These are phyloP conservation scores for Diorhabda carinulata DNA, from an alignment of 1,140 invertebrate species.

Conservation along the genomic window DNA sequence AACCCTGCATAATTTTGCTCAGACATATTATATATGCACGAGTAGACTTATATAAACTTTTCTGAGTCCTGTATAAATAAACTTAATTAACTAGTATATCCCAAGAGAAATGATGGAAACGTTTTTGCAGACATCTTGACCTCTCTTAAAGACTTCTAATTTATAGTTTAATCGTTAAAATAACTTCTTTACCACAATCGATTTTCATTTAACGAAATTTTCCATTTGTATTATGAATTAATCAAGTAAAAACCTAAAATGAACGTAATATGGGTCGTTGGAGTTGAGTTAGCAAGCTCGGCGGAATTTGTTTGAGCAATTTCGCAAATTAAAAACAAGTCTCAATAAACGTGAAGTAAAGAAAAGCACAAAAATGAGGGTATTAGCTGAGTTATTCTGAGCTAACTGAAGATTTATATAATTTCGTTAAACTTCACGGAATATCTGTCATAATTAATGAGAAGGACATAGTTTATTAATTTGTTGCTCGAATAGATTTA, in stretches of 20 bases:
- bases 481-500: neutral
- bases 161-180: conserved; percentile 11
- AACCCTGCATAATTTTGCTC: too few relatives aligned
- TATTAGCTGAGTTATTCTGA: neutral
- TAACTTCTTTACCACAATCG: neutral
- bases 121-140: neutral
- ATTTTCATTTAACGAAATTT: conserved; percentile 8
- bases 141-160: neutral
- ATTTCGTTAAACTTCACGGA: neutral
- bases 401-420: neutral
- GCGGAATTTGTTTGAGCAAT: conserved; percentile 16
- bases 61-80: too few relatives aligned
- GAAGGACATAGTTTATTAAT: neutral
- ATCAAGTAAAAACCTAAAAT: conserved; percentile 13
- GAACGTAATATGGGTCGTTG: conserved; percentile 13
- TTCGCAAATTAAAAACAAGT: conserved; percentile 17
- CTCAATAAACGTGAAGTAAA: neutral
- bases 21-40: too few relatives aligned
- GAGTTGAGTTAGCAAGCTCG: conserved; percentile 3
- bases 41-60: too few relatives aligned
- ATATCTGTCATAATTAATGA: neutral
- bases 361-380: neutral
- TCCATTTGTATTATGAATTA: conserved; percentile 13
- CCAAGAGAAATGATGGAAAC: neutral
- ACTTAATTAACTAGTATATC: too few relatives aligned